Conservation (phyloP, 2,888 invertebrate genomes). For the Tethea ocularis region DNA sequence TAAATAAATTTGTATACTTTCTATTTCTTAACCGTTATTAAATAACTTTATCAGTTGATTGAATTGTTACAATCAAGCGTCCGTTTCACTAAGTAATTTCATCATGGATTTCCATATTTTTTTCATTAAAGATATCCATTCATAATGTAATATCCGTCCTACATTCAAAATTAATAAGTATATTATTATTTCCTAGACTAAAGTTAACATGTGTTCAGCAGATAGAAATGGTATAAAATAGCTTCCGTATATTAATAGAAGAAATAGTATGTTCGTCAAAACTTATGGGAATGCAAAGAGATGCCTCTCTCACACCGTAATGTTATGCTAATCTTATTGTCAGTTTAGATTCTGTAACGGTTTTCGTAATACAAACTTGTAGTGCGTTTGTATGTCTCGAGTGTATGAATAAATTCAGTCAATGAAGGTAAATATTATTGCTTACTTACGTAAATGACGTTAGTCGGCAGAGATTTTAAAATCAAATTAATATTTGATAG, state of each 20-base stretch:
- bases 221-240: not conserved
- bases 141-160: not conserved
- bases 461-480: not conserved
- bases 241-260: slow-evolving; percentile 3
- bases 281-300: slow-evolving; percentile 44
- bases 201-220: not conserved
- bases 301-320: slow-evolving; percentile 49
- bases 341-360: slow-evolving; percentile 45
- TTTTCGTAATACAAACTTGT: slow-evolving; percentile 29
- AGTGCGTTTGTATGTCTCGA: not conserved
- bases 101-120: not conserved
- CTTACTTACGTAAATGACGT: not conserved
- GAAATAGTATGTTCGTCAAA: slow-evolving; percentile 5
- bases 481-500: not conserved
- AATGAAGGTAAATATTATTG: slow-evolving; percentile 9
- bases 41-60: not conserved
- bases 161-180: not conserved
- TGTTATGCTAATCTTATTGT: slow-evolving; percentile 51
- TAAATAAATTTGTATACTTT: no score
- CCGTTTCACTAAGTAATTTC: not conserved
- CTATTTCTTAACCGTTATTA: not conserved
- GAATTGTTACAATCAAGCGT: not conserved
- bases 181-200: not conserved
- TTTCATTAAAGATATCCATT: not conserved
- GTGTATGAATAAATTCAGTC: slow-evolving; percentile 10